Base-by-base conservation (phyloP, 2,888 invertebrate genomes). In the Himalopsyche tibetana region DNA sequence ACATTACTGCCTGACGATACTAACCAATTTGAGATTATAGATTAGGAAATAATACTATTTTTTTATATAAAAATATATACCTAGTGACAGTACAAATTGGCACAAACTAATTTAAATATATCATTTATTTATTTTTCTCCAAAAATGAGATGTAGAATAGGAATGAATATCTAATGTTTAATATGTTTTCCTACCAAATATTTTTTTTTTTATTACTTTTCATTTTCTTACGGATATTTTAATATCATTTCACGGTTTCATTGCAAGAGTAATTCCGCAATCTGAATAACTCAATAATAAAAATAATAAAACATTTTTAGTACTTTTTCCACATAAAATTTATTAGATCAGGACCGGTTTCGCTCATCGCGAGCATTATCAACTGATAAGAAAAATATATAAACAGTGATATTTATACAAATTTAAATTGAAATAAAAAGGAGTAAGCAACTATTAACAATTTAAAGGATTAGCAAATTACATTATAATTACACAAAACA, bases 81-180 rank as follows among this genome's bases (percentile, higher is more conserved):
- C 86, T 87, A 88, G 85, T 86, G 87, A 88, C 88, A 87, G 88
- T 88, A 88, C 88, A 88, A 88, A 88, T 88, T 87, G 87, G 86
- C 85, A 83, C 84, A 85, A 81, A 85, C 79, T 84, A 82, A 85
- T 82, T 84, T 74, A 74, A 74, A 55, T 85, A 28, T 82, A 84
- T 51, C 74, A 36, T 74, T 74, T 74, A 74, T 74, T 74, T 74
- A 74, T 74, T 74, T 63, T 74, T 74, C 74, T 74, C 36, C 36
- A 28, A 51, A 51, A 51, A 51, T 51, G 51, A 51, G 51, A 51
- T 40, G 45, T 83, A 69, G 40, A 83, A 42, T 74, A 74, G 40
- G 42, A 69, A 51, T 83, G 63, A 83, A 74, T 74, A 15, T 38
- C 74, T 74, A 74, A 12, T 74, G 74, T 36, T 19, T 63, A 63